Percentiles rank a stretch among this genome's conserved stretches.
These are phyloP conservation scores for Nixonia krombeini DNA, from an alignment of 1,140 invertebrate species.

Conservation along the genomic window DNA sequence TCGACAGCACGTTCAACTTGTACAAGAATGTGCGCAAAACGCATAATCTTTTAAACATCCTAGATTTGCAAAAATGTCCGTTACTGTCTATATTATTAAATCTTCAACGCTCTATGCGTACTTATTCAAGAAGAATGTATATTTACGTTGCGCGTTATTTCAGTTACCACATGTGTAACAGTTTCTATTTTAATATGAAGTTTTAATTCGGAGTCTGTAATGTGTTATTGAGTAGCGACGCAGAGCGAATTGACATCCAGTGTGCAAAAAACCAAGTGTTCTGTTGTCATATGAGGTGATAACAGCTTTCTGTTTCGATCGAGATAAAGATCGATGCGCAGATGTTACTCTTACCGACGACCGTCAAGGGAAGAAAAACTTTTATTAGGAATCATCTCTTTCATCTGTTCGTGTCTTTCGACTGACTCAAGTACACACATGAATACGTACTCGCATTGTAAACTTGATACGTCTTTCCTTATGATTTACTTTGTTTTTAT, in stretches of 20 bases:
- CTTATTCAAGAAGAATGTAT: neutral
- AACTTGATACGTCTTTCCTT: neutral
- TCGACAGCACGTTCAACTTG: too few relatives aligned
- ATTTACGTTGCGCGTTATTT: too few relatives aligned
- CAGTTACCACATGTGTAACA: too few relatives aligned
- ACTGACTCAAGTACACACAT: neutral
- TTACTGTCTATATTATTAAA: conserved; percentile 12
- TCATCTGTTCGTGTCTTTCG: neutral
- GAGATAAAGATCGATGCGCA: conserved; percentile 31
- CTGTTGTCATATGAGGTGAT: conserved; percentile 33
- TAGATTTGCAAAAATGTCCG: conserved; percentile 20
- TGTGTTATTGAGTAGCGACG: conserved; percentile 44
- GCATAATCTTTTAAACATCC: too few relatives aligned
- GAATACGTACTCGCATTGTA: neutral
- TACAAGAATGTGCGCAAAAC: neutral
- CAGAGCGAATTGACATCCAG: conserved; percentile 43
- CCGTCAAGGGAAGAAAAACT: neutral
- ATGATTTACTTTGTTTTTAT: conserved; percentile 4
- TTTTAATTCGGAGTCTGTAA: neutral
- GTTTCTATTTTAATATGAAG: conserved; percentile 8
- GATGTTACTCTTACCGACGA: neutral
- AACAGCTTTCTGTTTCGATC: conserved; percentile 46
- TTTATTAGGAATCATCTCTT: neutral
- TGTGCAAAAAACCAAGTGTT: conserved; percentile 30
- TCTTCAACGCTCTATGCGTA: conserved; percentile 24